Evolutionary conservation across 2,113 vertebrate genomes (phyloP).

Genomic region (Indri indri): DNA sequence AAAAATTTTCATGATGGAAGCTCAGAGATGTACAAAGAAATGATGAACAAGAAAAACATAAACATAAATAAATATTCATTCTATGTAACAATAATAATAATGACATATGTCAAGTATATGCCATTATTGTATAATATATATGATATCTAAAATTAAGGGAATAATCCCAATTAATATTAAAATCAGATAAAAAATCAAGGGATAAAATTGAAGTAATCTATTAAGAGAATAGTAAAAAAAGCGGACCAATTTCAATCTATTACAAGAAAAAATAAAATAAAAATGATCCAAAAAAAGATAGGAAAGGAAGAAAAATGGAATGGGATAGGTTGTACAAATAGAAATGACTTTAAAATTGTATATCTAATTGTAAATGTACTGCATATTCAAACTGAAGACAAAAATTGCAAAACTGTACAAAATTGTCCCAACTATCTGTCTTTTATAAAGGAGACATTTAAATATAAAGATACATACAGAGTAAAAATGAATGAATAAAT

Average conservation of each 20-base stretch:
- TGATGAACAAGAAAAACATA: background rate
- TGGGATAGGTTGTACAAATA: rapidly evolving
- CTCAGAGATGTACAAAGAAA: background rate
- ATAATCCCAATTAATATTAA: background rate
- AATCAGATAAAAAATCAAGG: background rate
- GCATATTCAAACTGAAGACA: background rate
- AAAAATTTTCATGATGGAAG: background rate
- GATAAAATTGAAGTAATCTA: background rate
- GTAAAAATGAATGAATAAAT: background rate
- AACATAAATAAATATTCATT: background rate
- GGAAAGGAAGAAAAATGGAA: background rate
- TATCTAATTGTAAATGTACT: background rate
- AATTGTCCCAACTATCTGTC: background rate
- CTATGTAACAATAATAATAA: background rate
- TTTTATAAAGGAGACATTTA: background rate
- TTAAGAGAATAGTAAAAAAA: background rate
- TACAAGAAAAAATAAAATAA: background rate
- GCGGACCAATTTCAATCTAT: background rate
- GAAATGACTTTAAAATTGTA: background rate
- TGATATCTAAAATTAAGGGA: background rate
- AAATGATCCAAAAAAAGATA: background rate
- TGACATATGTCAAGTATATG: background rate
- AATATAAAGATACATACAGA: background rate
- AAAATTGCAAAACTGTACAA: background rate
- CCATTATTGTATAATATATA: background rate